Evolutionary conservation across 2,797 vertebrate species (phyloP).

Genomic region (Prionace glauca): DNA sequence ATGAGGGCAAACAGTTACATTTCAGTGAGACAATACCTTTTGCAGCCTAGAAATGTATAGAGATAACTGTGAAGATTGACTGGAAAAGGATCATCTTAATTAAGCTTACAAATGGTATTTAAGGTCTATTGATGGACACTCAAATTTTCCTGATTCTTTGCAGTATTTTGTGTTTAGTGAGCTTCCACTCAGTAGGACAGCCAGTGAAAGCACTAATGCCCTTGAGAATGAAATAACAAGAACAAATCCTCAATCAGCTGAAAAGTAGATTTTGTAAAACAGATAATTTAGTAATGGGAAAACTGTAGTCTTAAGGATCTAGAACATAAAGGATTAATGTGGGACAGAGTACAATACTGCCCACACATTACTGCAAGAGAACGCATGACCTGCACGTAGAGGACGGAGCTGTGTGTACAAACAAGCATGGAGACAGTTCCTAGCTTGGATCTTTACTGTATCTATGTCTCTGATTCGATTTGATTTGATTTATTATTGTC

Average conservation of each 20-base stretch:
- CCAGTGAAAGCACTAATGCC: background rate
- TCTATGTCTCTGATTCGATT: too few relatives aligned
- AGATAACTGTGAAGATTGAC: background rate
- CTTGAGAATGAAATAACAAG: background rate
- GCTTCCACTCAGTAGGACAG: background rate
- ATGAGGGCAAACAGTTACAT: background rate
- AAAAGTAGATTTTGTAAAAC: background rate
- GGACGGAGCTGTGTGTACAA: too few relatives aligned
- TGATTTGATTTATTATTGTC: too few relatives aligned
- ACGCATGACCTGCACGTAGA: too few relatives aligned
- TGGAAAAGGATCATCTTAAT: background rate
- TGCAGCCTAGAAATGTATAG: background rate
- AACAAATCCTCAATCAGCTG: background rate
- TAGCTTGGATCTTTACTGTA: too few relatives aligned
- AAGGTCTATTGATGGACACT: background rate
- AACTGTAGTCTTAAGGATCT: background rate
- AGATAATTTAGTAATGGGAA: background rate
- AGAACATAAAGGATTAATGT: too few relatives aligned
- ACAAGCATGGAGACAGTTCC: too few relatives aligned
- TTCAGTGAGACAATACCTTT: background rate
- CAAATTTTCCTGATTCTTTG: background rate
- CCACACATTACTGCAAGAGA: too few relatives aligned
- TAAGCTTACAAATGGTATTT: background rate
- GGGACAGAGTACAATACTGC: too few relatives aligned
- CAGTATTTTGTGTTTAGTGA: background rate